These are phyloP conservation scores for Takifugu rubripes DNA, from an alignment of 2,797 vertebrate species.

Conservation along the genomic window DNA sequence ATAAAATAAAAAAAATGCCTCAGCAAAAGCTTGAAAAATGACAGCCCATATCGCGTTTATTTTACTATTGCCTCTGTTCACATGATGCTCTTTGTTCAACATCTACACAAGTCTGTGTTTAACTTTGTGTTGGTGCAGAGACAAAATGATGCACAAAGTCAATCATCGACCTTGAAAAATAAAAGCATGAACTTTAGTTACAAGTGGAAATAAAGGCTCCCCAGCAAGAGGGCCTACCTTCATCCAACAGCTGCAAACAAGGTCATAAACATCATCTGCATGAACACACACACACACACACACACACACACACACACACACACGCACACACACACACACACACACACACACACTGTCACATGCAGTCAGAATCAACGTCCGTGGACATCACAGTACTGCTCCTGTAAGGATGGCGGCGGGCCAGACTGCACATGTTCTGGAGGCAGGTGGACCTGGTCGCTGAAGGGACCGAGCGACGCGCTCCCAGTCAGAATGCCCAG, in stretches of 20 bases:
- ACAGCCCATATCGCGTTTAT: constrained; percentile 10
- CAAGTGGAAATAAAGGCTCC: constrained; percentile 26
- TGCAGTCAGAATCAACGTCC: constrained; percentile 22
- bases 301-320: constrained; percentile 27
- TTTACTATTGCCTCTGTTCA: no score
- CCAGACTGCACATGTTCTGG: constrained; percentile 41
- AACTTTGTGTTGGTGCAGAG: constrained; percentile 7
- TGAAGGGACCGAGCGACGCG: constrained; percentile 28
- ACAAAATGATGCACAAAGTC: constrained; percentile 17
- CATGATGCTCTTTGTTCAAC: constrained; percentile 29
- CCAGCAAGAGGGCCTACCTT: constrained; percentile 39
- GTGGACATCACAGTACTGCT: constrained; percentile 20
- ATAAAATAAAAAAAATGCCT: constrained; percentile 16
- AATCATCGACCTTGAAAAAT: constrained; percentile 31
- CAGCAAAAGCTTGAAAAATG: constrained; percentile 54
- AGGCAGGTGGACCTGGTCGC: constrained; percentile 31
- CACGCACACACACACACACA: constrained; percentile 26
- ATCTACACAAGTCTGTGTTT: constrained; percentile 21
- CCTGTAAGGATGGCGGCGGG: constrained; percentile 27
- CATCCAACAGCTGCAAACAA: constrained; percentile 40
- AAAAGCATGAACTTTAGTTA: constrained; percentile 19
- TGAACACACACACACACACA: constrained; percentile 18
- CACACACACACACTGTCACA: constrained; percentile 22
- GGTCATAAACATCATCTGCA: constrained; percentile 33
- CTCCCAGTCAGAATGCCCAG: constrained; percentile 55